phyloP scores from a whole-genome alignment of 2,888 invertebrate species.

The Clusia tigrina region DNA sequence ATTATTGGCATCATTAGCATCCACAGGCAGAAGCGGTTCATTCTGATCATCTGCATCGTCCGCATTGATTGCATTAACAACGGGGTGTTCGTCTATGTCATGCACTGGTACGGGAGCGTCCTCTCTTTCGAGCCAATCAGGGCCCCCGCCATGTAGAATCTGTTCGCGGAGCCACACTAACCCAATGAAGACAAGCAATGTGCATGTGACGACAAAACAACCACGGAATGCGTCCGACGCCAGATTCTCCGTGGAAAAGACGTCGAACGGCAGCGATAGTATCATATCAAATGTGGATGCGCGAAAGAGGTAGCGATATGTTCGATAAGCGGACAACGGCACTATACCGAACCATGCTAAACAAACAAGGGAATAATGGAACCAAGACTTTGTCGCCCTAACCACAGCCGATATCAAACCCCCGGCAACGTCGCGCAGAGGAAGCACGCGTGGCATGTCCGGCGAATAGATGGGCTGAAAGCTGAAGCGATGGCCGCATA shows the following conservation, averaged over 20 bases:
- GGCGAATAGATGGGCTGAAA: constrained; percentile 99
- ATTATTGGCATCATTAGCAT: constrained; percentile 65
- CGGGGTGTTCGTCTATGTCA: constrained; percentile 55
- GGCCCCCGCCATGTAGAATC: constrained; percentile 96
- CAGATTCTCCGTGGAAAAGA: constrained; percentile 91
- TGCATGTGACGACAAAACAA: constrained; percentile 95
- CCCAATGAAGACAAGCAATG: constrained; percentile 94
- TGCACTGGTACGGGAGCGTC: constrained; percentile 62
- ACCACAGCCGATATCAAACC: constrained; percentile 89
- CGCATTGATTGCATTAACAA: constrained; percentile 60
- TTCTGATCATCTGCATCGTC: constrained; percentile 55
- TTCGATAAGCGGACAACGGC: constrained; percentile 94
- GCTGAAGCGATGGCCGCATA: constrained; percentile 96
- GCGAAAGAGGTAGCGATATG: constrained; percentile 91
- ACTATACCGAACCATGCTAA: constrained; percentile 97
- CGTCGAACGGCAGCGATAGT: constrained; percentile 87
- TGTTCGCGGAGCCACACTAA: constrained; percentile 98
- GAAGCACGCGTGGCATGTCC: constrained; percentile 98
- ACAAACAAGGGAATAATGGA: constrained; percentile 96
- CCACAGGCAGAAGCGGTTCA: constrained; percentile 54
- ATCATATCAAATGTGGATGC: constrained; percentile 84
- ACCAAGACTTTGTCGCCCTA: constrained; percentile 94
- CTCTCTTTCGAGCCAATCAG: constrained; percentile 90
- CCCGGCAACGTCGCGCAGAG: constrained; percentile 89
- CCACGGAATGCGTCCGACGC: constrained; percentile 95